Conservation (phyloP, 1,140 invertebrate genomes). For the Apis dorsata region DNA sequence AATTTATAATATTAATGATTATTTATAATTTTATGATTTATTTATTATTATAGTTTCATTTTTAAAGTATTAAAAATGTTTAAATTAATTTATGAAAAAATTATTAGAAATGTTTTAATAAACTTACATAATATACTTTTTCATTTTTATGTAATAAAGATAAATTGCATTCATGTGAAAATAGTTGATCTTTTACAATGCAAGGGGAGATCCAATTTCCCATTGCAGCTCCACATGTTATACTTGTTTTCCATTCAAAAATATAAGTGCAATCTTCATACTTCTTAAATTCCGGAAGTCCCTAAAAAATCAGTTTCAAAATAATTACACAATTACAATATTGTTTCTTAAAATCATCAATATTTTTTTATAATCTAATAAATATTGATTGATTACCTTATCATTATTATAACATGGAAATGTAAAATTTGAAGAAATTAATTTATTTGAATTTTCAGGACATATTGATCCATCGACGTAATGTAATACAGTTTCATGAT, state of each 20-base stretch:
- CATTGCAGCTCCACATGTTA: constrained; percentile 72
- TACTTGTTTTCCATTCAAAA: constrained; percentile 80
- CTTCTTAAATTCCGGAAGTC: constrained; percentile 74
- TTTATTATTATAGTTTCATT: too few relatives aligned
- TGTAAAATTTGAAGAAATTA: constrained; percentile 75
- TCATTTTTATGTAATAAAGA: constrained; percentile 53
- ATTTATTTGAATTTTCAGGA: constrained; percentile 70
- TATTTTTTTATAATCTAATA: neutral
- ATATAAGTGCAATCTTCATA: constrained; percentile 77
- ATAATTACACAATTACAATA: constrained; percentile 33
- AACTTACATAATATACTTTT: constrained; percentile 63
- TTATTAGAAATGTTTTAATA: constrained; percentile 6
- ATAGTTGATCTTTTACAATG: constrained; percentile 59
- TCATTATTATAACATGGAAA: constrained; percentile 77
- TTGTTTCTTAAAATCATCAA: constrained; percentile 16
- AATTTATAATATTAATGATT: too few relatives aligned
- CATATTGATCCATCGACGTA: constrained; percentile 78
- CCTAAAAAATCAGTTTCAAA: constrained; percentile 60
- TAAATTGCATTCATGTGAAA: constrained; percentile 64
- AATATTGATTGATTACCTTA: constrained; percentile 69
- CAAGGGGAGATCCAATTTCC: constrained; percentile 65
- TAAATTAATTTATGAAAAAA: neutral
- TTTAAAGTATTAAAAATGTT: too few relatives aligned
- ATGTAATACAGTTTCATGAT: constrained; percentile 70
- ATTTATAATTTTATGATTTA: too few relatives aligned